Base-by-base conservation (phyloP, 2,113 vertebrate genomes). In the Calidris pygmaea region DNA sequence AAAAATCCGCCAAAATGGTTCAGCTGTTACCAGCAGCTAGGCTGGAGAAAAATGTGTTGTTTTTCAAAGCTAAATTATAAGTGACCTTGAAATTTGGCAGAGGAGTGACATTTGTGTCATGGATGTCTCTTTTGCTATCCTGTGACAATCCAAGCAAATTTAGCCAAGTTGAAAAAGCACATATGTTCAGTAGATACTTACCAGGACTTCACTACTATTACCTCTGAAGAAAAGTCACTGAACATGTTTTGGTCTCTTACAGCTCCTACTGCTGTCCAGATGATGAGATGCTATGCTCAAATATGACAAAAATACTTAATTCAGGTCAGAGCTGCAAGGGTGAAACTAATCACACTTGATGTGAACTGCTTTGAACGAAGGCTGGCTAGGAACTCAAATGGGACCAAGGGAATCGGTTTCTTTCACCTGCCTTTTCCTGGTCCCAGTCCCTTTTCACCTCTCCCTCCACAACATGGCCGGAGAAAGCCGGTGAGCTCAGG, bases 51-150 rank as follows among this genome's bases (percentile, higher is more conserved):
- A 92, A 79, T 66, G 50, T 83, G 59, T 70, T 95, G 50, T 58
- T 89, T 95, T 95, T 89, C 52, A 89, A 88, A 95, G 52, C 52
- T 84, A 47, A 70, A 86, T 89, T 93, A 48, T 68, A 63, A 94
- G 65, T 94, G 93, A 96, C 87, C 95, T 96, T 95, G 94, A 95
- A 97, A 95, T 82, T 96, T 96, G 95, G 89, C 96, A 95, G 65
- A 88, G n/a, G 13, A 77, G 39, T 78, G 37, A 32, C 37, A 48
- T 94, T 92, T 91, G 47, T 96, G 94, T 95, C 91, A 92, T 58
- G 60, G 66, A 78, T 78, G 65, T 84, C 93, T 89, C 80, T 95
- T 97, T 90, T 91, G 55, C 86, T 89, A 59, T 82, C 68, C 56
- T 94, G 47, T 81, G 70, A 93, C 84, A 91, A 92, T 94, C 43